Percentiles rank a stretch among this genome's conserved stretches.
phyloP scores from a whole-genome alignment of 1,140 invertebrate species.

The Colletes gigas region DNA sequence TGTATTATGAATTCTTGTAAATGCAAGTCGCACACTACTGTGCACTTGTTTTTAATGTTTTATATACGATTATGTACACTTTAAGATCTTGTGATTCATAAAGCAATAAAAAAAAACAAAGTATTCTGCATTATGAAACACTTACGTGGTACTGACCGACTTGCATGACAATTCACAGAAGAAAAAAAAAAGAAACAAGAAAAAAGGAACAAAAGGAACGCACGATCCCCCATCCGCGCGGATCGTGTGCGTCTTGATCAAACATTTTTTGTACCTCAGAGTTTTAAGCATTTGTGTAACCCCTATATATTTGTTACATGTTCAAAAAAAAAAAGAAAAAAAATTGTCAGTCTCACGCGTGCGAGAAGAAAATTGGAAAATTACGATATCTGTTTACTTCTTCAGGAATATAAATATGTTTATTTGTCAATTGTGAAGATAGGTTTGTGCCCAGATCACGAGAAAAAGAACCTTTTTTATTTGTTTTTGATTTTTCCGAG shows the following conservation, averaged over 20 bases:
- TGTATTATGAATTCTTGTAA: conserved; percentile 18
- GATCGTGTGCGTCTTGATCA: conserved; percentile 32
- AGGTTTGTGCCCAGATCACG: conserved; percentile 62
- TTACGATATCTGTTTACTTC: conserved; percentile 35
- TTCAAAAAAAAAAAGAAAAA: no score
- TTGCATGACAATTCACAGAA: conserved; percentile 30
- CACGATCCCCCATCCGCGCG: background rate
- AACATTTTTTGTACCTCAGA: conserved; percentile 42
- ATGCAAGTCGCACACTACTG: conserved; percentile 34
- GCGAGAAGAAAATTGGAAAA: conserved; percentile 30
- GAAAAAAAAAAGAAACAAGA: background rate
- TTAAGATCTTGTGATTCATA: background rate
- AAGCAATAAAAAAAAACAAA: background rate
- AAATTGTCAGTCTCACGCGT: conserved; percentile 7
- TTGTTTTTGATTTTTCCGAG: conserved; percentile 55
- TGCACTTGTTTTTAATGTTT: conserved; percentile 26
- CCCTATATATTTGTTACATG: conserved; percentile 25
- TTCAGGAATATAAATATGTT: conserved; percentile 43
- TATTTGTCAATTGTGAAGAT: conserved; percentile 68
- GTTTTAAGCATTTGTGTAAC: conserved; percentile 38
- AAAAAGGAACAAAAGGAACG: background rate
- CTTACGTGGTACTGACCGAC: background rate
- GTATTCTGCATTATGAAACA: background rate
- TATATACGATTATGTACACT: background rate
- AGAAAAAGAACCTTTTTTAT: conserved; percentile 59